These are phyloP conservation scores for Dermochelys coriacea DNA, from an alignment of 2,797 vertebrate genomes.

Conservation along the genomic window DNA sequence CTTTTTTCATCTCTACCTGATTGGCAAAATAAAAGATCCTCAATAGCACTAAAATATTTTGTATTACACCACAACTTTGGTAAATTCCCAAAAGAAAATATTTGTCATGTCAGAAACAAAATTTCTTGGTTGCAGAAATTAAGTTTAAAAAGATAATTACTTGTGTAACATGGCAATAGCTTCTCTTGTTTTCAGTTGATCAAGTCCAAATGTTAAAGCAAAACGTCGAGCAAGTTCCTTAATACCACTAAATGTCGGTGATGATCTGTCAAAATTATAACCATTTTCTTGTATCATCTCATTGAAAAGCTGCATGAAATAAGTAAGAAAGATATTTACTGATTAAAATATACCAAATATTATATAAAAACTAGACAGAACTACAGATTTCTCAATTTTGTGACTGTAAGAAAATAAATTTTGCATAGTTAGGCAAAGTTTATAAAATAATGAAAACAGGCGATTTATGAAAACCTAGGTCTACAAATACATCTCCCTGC, in stretches of 20 bases:
- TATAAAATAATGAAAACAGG: not conserved
- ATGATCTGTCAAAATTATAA: constrained; percentile 96
- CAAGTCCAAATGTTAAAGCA: constrained; percentile 97
- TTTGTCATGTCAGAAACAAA: not conserved
- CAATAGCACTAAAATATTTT: not conserved
- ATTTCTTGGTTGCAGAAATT: not conserved
- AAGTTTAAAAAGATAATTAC: constrained; percentile 82
- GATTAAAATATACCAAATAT: constrained; percentile 12
- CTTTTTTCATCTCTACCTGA: not conserved
- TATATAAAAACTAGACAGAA: not conserved
- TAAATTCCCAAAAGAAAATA: not conserved
- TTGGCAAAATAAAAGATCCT: not conserved
- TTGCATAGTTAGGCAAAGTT: fast-evolving
- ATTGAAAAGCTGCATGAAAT: constrained; percentile 91
- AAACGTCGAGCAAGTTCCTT: constrained; percentile 99
- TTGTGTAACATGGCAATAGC: constrained; percentile 99
- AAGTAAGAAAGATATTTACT: constrained; percentile 25
- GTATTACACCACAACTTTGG: not conserved
- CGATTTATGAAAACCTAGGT: fast-evolving
- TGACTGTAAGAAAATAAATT: not conserved
- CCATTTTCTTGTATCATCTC: constrained; percentile 99
- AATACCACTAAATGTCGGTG: constrained; percentile 96
- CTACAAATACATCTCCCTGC: not conserved
- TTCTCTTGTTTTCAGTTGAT: constrained; percentile 98
- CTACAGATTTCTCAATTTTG: not conserved